phyloP scores from a whole-genome alignment of 1,140 invertebrate genomes.

The Aphaenogaster floridana region DNA sequence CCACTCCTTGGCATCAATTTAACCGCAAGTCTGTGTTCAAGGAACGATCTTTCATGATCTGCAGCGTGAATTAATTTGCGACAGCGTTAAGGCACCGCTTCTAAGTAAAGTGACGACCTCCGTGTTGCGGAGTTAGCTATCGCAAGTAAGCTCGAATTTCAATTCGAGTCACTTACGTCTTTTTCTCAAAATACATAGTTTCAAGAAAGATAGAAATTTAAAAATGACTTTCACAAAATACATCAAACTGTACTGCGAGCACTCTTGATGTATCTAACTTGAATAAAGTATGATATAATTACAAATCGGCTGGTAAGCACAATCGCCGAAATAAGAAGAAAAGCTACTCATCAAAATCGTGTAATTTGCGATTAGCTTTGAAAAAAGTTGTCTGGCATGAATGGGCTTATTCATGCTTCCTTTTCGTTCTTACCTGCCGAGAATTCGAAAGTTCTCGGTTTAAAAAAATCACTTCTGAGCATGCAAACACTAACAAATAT shows the following conservation, averaged over 20 bases:
- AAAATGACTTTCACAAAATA: not conserved
- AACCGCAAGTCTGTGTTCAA: not conserved
- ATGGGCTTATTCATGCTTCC: slow-evolving; percentile 58
- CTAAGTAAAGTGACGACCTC: slow-evolving; percentile 38
- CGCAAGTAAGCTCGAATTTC: slow-evolving; percentile 20
- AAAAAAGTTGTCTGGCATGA: slow-evolving; percentile 29
- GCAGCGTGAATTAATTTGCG: not conserved
- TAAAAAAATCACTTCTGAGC: not conserved
- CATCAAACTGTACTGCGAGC: not conserved
- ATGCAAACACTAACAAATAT: slow-evolving; percentile 30
- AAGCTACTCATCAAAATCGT: not conserved
- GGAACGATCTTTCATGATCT: not conserved
- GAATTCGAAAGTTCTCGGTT: slow-evolving; percentile 1
- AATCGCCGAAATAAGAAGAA: slow-evolving; percentile 11
- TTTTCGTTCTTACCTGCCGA: slow-evolving; percentile 64
- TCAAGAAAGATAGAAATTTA: not conserved
- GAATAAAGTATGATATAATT: not conserved
- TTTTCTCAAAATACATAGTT: not conserved
- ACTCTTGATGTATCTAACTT: slow-evolving; percentile 6
- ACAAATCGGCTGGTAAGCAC: not conserved
- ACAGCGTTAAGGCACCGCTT: not conserved
- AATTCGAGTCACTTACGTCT: slow-evolving; percentile 6
- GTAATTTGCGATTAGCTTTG: slow-evolving; percentile 4
- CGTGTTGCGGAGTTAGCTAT: slow-evolving; percentile 7
- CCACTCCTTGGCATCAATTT: slow-evolving; percentile 30